Conservation (phyloP, 1,140 invertebrate species). For the Zaprionus gabonicus region DNA sequence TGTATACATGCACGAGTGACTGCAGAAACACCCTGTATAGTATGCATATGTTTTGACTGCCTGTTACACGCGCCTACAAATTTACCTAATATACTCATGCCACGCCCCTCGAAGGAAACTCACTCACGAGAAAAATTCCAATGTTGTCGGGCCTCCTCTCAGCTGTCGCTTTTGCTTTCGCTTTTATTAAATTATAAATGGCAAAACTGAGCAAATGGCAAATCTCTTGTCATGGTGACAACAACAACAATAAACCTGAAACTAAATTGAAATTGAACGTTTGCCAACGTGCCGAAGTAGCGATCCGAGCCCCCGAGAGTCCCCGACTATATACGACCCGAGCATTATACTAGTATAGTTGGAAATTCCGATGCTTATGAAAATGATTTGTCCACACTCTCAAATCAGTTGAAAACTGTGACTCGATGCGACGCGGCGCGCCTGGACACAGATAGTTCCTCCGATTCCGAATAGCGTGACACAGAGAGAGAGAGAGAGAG, state of each 20-base stretch:
- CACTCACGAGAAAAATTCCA: constrained; percentile 37
- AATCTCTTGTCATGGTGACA: constrained; percentile 70
- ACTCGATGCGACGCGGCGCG: constrained; percentile 53
- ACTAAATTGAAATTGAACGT: constrained; percentile 53
- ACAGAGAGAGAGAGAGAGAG: constrained; percentile 9
- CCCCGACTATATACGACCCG: constrained; percentile 39
- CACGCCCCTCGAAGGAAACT: constrained; percentile 65
- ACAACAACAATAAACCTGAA: constrained; percentile 13
- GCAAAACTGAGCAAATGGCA: constrained; percentile 51
- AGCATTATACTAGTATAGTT: constrained; percentile 43
- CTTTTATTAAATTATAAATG: constrained; percentile 69
- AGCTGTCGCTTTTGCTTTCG: constrained; percentile 48
- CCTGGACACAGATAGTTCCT: background rate
- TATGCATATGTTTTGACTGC: background rate
- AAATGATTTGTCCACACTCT: constrained; percentile 66
- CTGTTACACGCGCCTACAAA: background rate
- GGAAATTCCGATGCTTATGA: constrained; percentile 48
- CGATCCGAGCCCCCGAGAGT: constrained; percentile 47
- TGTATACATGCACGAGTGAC: background rate
- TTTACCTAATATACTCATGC: constrained; percentile 22
- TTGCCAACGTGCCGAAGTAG: constrained; percentile 58
- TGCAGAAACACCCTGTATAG: constrained; percentile 41
- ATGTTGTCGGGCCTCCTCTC: constrained; percentile 63
- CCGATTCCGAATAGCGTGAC: background rate
- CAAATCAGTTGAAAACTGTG: constrained; percentile 75